Evolutionary conservation across 1,140 invertebrate genomes (phyloP).

Genomic region (Drosophila erecta): DNA sequence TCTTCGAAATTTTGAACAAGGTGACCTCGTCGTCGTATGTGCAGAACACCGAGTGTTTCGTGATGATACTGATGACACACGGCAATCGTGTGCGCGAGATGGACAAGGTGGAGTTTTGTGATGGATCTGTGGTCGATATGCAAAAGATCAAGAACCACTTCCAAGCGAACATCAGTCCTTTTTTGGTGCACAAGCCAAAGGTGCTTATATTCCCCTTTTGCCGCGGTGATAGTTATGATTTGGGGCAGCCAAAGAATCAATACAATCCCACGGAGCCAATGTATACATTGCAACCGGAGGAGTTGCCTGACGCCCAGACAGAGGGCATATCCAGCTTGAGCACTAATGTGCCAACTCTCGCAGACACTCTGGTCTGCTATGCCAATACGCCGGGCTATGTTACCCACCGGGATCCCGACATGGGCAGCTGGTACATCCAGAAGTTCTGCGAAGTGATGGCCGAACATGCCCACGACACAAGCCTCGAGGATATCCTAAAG

Average conservation of each 20-base stretch:
- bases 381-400: constrained; percentile 88
- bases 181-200: constrained; percentile 89
- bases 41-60: constrained; percentile 85
- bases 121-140: constrained; percentile 84
- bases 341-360: constrained; percentile 75
- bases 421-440: constrained; percentile 92
- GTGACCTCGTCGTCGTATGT: constrained; percentile 83
- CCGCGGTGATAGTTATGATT: constrained; percentile 79
- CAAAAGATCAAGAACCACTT: constrained; percentile 87
- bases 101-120: constrained; percentile 84
- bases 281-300: neutral
- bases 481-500: constrained; percentile 88
- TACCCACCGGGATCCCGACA: constrained; percentile 87
- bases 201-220: constrained; percentile 92
- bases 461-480: constrained; percentile 87
- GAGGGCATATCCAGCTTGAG: constrained; percentile 21
- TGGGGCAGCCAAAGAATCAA: constrained; percentile 36
- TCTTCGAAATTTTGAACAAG: constrained; percentile 71
- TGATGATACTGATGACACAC: constrained; percentile 87
- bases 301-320: constrained; percentile 13
- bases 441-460: constrained; percentile 91
- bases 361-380: constrained; percentile 88
- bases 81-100: constrained; percentile 81
- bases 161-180: constrained; percentile 86
- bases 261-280: neutral